Percentiles rank a stretch among this genome's conserved stretches.
Conservation (phyloP, 2,888 invertebrate species). For the Polyommatus iphigenia region DNA sequence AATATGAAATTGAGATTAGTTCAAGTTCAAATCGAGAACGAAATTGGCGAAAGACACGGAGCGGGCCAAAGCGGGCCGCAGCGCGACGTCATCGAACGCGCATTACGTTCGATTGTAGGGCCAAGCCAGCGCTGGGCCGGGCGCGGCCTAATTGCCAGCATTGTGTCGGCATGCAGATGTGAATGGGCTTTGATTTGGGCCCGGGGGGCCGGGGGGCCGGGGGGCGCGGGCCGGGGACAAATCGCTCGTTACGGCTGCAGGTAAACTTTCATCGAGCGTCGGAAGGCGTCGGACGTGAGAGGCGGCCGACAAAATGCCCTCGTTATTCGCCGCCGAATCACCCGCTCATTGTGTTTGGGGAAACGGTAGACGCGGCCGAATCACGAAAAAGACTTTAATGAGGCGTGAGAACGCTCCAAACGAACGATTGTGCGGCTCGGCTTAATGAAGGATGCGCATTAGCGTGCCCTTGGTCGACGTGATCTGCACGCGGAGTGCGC, state of each 20-base stretch:
- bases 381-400: conserved; percentile 79
- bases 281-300: conserved; percentile 81
- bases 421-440: conserved; percentile 73
- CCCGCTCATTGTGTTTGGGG: conserved; percentile 78
- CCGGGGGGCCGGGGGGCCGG: conserved; percentile 49
- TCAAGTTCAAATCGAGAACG: conserved; percentile 43
- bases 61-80: conserved; percentile 52
- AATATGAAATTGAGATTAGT: conserved; percentile 40
- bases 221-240: conserved; percentile 73
- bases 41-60: conserved; percentile 46
- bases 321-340: conserved; percentile 81
- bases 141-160: conserved; percentile 79
- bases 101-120: conserved; percentile 79
- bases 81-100: conserved; percentile 67
- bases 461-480: conserved; percentile 57
- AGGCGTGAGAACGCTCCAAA: conserved; percentile 78
- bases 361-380: conserved; percentile 79
- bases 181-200: conserved; percentile 81
- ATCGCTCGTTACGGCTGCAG: conserved; percentile 81
- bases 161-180: conserved; percentile 81
- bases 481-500: conserved; percentile 23
- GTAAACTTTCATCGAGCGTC: conserved; percentile 81
- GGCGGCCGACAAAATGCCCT: conserved; percentile 80
- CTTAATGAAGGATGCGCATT: conserved; percentile 76
- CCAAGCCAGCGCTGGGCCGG: conserved; percentile 70